phyloP scores from a whole-genome alignment of 1,140 invertebrate genomes.

The Drosophila kikkawai region DNA sequence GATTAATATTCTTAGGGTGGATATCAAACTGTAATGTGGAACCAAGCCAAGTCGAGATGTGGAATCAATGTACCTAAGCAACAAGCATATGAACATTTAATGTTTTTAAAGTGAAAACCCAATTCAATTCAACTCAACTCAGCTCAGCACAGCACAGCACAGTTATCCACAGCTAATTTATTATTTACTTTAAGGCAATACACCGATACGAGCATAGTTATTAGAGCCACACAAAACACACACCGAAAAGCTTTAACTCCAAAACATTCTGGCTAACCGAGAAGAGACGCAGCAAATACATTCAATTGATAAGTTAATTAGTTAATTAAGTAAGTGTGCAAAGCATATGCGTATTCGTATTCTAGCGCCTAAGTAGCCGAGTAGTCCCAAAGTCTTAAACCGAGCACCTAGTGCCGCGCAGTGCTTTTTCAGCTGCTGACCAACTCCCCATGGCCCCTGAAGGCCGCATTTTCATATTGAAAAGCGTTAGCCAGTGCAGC shows the following conservation, averaged over 20 bases:
- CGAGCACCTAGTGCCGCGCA: constrained; percentile 63
- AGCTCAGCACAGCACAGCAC: constrained; percentile 34
- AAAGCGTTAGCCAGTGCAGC: constrained; percentile 62
- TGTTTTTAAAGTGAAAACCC: constrained; percentile 25
- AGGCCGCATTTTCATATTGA: constrained; percentile 80
- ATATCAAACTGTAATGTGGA: constrained; percentile 64
- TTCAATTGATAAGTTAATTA: constrained; percentile 76
- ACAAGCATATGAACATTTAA: constrained; percentile 54
- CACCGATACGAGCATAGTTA: constrained; percentile 41
- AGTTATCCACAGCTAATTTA: constrained; percentile 53
- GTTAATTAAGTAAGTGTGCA: constrained; percentile 76
- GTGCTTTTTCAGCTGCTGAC: constrained; percentile 42
- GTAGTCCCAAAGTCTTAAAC: constrained; percentile 27
- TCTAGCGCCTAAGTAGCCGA: constrained; percentile 45
- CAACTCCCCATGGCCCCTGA: constrained; percentile 8
- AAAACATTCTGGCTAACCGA: constrained; percentile 61
- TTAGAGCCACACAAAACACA: constrained; percentile 30
- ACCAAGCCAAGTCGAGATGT: constrained; percentile 54
- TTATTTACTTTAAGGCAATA: constrained; percentile 45
- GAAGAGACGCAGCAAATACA: constrained; percentile 66
- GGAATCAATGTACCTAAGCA: constrained; percentile 64
- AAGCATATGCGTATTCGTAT: constrained; percentile 69
- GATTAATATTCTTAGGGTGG: constrained; percentile 33
- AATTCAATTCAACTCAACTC: constrained; percentile 14
- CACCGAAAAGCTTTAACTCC: constrained; percentile 72